Conservation (phyloP, 1,140 invertebrate genomes). For the Cydia pomonella region DNA sequence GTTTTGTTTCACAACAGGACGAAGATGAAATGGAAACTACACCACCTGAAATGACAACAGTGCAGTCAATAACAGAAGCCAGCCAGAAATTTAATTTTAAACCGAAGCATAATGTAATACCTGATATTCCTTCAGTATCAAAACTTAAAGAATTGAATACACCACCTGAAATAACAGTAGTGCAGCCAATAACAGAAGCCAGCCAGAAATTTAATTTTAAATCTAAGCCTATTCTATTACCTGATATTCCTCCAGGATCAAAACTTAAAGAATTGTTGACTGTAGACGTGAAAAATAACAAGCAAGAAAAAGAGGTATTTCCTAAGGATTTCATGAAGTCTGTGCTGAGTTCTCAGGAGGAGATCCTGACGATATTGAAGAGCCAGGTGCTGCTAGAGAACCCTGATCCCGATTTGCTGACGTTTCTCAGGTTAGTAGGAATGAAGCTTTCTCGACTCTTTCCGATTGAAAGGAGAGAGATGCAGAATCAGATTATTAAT, state of each 20-base stretch:
- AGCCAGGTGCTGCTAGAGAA: not conserved
- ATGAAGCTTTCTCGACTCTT: not conserved
- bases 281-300: not conserved
- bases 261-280: not conserved
- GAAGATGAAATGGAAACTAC: too few relatives aligned
- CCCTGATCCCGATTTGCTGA: not conserved
- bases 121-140: too few relatives aligned
- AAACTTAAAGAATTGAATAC: too few relatives aligned
- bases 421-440: not conserved
- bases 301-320: not conserved
- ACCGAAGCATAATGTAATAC: too few relatives aligned
- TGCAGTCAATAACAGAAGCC: too few relatives aligned
- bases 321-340: not conserved
- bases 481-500: not conserved
- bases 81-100: too few relatives aligned
- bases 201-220: too few relatives aligned
- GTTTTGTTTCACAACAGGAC: too few relatives aligned
- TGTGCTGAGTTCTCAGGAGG: not conserved
- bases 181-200: too few relatives aligned
- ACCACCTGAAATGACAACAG: too few relatives aligned
- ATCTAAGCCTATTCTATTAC: too few relatives aligned
- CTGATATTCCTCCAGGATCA: not conserved
- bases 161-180: too few relatives aligned
- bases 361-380: not conserved
- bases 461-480: not conserved